These are phyloP conservation scores for Hiodon tergisus DNA, from an alignment of 2,113 vertebrate species.

Conservation along the genomic window DNA sequence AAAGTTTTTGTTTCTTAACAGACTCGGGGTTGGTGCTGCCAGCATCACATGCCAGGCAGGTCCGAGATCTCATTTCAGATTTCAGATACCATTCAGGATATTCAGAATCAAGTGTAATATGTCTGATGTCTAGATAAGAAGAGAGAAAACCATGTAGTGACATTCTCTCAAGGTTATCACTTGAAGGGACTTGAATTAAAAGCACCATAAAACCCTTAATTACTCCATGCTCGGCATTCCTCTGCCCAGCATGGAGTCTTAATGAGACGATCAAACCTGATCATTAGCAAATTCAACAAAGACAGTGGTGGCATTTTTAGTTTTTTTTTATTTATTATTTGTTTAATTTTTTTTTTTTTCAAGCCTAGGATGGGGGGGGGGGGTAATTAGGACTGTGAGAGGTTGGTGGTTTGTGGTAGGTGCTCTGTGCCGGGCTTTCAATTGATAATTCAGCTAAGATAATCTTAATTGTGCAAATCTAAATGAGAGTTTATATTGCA, in stretches of 20 bases:
- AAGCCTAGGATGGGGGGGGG: neutral
- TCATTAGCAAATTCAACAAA: constrained; percentile 36
- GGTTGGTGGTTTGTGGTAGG: neutral
- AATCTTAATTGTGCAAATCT: no score
- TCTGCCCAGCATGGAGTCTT: constrained; percentile 26
- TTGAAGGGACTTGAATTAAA: constrained; percentile 59
- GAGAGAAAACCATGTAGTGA: constrained; percentile 32
- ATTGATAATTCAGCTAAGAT: neutral
- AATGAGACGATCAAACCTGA: constrained; percentile 48
- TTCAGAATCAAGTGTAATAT: neutral
- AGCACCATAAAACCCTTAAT: constrained; percentile 67
- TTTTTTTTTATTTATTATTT: no score
- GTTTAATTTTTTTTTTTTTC: no score
- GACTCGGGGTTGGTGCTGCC: no score
- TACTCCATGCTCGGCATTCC: constrained; percentile 47
- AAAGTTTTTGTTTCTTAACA: no score
- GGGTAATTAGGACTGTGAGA: neutral
- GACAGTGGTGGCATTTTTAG: constrained; percentile 20
- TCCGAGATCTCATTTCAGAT: neutral
- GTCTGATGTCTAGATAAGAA: neutral
- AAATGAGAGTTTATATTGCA: no score
- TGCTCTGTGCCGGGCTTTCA: neutral
- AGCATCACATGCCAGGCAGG: no score
- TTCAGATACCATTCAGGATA: neutral
- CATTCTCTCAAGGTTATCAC: constrained; percentile 51